Base-by-base conservation (phyloP, 2,888 invertebrate genomes). In the Archips crataeganus region DNA sequence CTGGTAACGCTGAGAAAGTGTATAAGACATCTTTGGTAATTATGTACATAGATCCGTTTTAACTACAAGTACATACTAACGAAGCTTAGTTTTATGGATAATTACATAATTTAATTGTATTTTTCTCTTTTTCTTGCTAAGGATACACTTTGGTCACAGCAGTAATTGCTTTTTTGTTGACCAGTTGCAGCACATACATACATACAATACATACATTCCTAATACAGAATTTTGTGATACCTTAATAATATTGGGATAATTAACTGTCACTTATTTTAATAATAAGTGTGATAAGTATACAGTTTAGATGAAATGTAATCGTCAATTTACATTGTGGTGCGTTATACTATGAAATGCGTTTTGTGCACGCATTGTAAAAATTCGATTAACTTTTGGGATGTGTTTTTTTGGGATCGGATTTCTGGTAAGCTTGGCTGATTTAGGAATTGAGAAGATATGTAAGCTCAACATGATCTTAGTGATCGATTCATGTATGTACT, bases 401-500 rank as follows among this genome's bases (percentile, higher is more conserved):
- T 78, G 77, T 79, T 78, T 81, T 81, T 83, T 79, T 80, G 82
- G 82, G 84, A 82, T 81, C 81, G 78, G 76, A 80, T 79, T 82
- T 82, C 84, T 82, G 85, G 85, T 84, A 87, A 85, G 90, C 90
- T 90, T 91, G 89, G 89, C 90, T 90, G 88, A 91, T 85, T 84
- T 90, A 93, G 93, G 93, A 93, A 93, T 94, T 93, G 93, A 93
- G 88, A 90, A 85, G 92, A 92, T 87, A 85, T 86, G 87, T 90
- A 92, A 90, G 92, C 93, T 93, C 93, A 94, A 92, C 82, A 84
- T 87, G 87, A 88, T 85, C 80, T 87, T 90, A 90, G 87, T 85
- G 82, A 84, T 85, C 88, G 86, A 86, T 83, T 88, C 87, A 88
- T 86, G 87, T 85, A 85, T 87, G 84, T 88, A 88, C 85, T 74